Evolutionary conservation across 2,797 vertebrate species (phyloP).

Genomic region (Iguana delicatissima): DNA sequence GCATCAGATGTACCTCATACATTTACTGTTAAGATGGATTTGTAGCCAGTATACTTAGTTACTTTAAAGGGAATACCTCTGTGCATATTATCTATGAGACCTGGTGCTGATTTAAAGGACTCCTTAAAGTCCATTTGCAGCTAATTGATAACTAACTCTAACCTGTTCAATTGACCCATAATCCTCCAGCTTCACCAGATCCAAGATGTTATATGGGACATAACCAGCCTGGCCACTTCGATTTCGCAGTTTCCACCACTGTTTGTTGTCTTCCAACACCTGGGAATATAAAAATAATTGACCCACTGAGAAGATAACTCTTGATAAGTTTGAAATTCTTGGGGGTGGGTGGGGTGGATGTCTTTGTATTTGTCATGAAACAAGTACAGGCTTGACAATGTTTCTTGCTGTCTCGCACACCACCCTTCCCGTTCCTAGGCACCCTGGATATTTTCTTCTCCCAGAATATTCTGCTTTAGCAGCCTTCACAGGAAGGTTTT

Average conservation of each 20-base stretch:
- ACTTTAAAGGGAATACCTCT: not conserved
- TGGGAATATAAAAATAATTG: constrained; percentile 63
- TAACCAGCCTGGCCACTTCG: constrained; percentile 93
- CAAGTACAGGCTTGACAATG: no score
- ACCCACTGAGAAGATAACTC: not conserved
- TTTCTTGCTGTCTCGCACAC: not conserved
- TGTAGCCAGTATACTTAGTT: not conserved
- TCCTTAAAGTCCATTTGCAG: not conserved
- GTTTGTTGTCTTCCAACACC: constrained; percentile 93
- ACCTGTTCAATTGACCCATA: constrained; percentile 61
- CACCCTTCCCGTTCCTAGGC: not conserved
- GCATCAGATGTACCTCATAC: not conserved
- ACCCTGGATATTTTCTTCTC: not conserved
- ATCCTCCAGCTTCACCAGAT: constrained; percentile 86
- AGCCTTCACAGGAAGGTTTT: not conserved
- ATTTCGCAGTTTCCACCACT: constrained; percentile 97
- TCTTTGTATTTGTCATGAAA: no score
- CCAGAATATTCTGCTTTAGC: not conserved
- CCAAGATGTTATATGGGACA: constrained; percentile 92
- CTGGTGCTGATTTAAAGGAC: not conserved
- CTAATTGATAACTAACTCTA: constrained; percentile 7
- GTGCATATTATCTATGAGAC: not conserved
- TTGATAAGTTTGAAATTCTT: no score
- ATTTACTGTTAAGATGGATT: not conserved
- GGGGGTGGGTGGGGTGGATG: no score